phyloP scores from a whole-genome alignment of 2,888 invertebrate genomes.

The Hyposoter didymator region DNA sequence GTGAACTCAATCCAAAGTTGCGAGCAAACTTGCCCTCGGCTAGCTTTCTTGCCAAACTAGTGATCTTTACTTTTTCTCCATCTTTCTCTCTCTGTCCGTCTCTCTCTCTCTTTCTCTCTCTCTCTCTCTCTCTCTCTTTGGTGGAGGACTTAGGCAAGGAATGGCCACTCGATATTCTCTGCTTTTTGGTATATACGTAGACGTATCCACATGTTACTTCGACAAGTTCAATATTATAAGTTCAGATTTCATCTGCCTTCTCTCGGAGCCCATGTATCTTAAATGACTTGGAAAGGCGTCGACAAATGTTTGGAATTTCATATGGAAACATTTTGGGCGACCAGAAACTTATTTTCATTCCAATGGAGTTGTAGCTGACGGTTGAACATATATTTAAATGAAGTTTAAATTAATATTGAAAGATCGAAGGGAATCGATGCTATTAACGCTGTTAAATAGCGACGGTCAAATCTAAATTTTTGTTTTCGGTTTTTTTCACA shows the following conservation, averaged over 20 bases:
- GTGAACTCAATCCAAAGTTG: constrained; percentile 81
- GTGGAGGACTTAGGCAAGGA: constrained; percentile 42
- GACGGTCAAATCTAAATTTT: no score
- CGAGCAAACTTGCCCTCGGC: constrained; percentile 75
- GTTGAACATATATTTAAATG: not conserved
- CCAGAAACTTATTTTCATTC: not conserved
- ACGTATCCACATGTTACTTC: not conserved
- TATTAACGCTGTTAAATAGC: no score
- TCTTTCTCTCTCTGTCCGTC: constrained; percentile 30
- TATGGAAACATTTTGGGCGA: not conserved
- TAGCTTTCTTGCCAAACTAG: constrained; percentile 75
- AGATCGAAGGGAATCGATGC: not conserved
- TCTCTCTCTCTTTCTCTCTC: constrained; percentile 33
- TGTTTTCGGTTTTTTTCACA: no score
- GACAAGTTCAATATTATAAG: constrained; percentile 45
- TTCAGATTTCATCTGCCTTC: constrained; percentile 64
- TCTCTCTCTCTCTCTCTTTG: constrained; percentile 33
- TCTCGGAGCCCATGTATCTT: constrained; percentile 26
- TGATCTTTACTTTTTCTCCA: constrained; percentile 69
- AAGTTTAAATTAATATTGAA: not conserved
- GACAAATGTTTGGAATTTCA: not conserved
- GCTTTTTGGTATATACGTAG: not conserved
- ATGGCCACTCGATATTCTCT: constrained; percentile 41
- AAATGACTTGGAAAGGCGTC: not conserved
- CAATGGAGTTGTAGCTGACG: not conserved